These are phyloP conservation scores for Lochmaea capreae DNA, from an alignment of 2,888 invertebrate genomes.

Conservation along the genomic window DNA sequence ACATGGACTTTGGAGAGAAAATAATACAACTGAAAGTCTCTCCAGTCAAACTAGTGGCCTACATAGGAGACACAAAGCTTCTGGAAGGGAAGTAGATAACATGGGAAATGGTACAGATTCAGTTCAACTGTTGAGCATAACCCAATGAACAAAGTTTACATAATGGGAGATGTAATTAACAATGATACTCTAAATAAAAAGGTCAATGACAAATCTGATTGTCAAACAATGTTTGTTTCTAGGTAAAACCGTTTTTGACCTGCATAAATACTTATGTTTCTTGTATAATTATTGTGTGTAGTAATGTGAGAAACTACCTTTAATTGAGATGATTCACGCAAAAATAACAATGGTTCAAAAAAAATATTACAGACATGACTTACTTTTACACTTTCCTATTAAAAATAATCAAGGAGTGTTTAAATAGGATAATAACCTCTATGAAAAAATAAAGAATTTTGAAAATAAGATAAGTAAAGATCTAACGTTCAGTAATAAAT, in stretches of 20 bases:
- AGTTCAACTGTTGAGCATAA: too few relatives aligned
- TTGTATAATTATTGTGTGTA: not conserved
- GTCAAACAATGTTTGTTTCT: not conserved
- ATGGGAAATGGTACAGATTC: too few relatives aligned
- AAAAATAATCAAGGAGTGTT: not conserved
- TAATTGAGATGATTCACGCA: not conserved
- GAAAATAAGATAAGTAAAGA: too few relatives aligned
- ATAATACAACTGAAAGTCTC: too few relatives aligned
- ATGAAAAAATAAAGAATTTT: not conserved
- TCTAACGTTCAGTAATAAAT: too few relatives aligned
- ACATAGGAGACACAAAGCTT: too few relatives aligned
- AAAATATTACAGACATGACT: not conserved
- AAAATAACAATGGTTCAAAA: not conserved
- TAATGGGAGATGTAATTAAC: not conserved
- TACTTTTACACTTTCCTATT: not conserved
- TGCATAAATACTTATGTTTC: slow-evolving; percentile 1
- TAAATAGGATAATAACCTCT: not conserved
- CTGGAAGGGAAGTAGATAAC: too few relatives aligned
- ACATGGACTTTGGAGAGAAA: too few relatives aligned
- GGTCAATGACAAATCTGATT: not conserved
- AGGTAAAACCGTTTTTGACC: not conserved
- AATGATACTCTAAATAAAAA: not conserved
- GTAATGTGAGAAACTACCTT: not conserved
- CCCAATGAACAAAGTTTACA: too few relatives aligned
- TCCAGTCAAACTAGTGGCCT: too few relatives aligned